Percentiles rank a stretch among this genome's conserved stretches.
phyloP scores from a whole-genome alignment of 2,797 vertebrate species.

The Myotis vivesi region DNA sequence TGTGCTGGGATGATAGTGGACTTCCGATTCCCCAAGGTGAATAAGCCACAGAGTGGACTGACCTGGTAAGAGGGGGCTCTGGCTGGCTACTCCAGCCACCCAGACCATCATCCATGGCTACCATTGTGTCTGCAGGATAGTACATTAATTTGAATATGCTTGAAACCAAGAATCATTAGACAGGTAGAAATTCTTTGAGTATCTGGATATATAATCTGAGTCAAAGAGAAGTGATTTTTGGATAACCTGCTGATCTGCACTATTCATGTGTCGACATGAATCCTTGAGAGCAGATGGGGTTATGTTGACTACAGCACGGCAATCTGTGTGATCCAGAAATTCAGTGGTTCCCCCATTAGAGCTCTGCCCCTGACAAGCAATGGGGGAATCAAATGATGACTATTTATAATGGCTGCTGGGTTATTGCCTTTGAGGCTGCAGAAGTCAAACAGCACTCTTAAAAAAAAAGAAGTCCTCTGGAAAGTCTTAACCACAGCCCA shows the following conservation, averaged over 20 bases:
- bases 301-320: not conserved
- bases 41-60: too few relatives aligned
- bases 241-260: not conserved
- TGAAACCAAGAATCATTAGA: constrained; percentile 12
- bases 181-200: not conserved
- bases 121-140: not conserved
- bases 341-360: not conserved
- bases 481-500: not conserved
- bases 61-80: not conserved
- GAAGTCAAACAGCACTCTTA: not conserved
- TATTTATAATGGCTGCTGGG: not conserved
- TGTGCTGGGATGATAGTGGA: not conserved
- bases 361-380: not conserved
- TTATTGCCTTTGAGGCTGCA: not conserved
- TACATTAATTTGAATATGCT: not conserved
- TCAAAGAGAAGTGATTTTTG: not conserved
- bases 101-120: too few relatives aligned
- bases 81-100: not conserved
- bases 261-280: not conserved
- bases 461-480: not conserved
- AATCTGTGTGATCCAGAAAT: not conserved
- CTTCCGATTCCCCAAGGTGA: not conserved
- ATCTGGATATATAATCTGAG: not conserved
- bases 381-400: not conserved
- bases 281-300: not conserved